phyloP scores from a whole-genome alignment of 2,888 invertebrate species.

The Listrodromus nycthemerus region DNA sequence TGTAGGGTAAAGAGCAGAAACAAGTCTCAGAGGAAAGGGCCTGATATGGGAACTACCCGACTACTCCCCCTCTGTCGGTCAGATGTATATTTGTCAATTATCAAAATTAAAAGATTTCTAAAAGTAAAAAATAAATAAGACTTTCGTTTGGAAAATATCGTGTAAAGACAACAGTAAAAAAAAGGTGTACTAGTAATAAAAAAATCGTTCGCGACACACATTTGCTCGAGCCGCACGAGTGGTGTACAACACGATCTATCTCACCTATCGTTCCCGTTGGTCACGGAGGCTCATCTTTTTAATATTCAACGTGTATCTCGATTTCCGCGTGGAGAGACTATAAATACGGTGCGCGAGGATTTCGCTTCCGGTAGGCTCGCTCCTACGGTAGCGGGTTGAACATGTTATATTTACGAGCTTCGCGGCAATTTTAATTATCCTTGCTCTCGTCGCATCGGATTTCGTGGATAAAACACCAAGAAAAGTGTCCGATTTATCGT shows the following conservation, averaged over 20 bases:
- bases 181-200: neutral
- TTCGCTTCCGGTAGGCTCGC: neutral
- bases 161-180: neutral
- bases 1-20: no score
- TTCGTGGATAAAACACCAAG: slow-evolving; percentile 20
- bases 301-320: slow-evolving; percentile 6
- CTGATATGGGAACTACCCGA: no score
- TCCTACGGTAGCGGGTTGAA: neutral
- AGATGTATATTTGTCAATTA: neutral
- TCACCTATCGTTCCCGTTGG: neutral
- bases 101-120: neutral
- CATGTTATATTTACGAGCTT: neutral
- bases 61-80: no score
- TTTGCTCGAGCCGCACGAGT: neutral
- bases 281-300: neutral
- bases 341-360: neutral
- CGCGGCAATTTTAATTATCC: slow-evolving; percentile 10
- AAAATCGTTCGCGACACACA: neutral
- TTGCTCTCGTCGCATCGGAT: slow-evolving; percentile 7
- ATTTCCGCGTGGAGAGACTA: slow-evolving; percentile 19
- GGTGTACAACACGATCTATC: neutral
- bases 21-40: no score
- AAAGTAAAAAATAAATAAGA: neutral
- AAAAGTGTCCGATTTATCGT: slow-evolving; percentile 36
- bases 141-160: no score